These are phyloP conservation scores for Poecilia picta DNA, from an alignment of 2,797 vertebrate species.

Conservation along the genomic window DNA sequence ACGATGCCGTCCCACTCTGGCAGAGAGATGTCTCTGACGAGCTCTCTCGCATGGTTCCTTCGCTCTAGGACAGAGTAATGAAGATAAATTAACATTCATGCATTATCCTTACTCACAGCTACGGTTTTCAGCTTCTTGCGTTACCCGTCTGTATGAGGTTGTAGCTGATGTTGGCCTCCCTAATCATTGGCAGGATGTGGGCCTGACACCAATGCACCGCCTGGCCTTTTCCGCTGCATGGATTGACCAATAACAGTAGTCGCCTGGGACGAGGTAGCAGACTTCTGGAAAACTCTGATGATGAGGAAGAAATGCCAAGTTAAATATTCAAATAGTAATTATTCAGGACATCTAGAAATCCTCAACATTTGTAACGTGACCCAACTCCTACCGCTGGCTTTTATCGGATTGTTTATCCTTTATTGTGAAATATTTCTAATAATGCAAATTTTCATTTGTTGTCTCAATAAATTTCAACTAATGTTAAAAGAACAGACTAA, in stretches of 20 bases:
- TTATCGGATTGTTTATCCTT: too few relatives aligned
- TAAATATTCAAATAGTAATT: conserved; percentile 6
- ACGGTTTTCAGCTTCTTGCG: not conserved
- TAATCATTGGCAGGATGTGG: conserved; percentile 91
- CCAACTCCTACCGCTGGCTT: conserved; percentile 15
- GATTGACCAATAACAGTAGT: conserved; percentile 91
- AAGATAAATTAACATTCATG: not conserved
- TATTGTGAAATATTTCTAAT: too few relatives aligned
- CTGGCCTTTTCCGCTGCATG: conserved; percentile 89
- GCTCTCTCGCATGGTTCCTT: conserved; percentile 89
- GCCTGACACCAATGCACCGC: conserved; percentile 91
- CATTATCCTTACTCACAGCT: not conserved
- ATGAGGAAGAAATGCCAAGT: conserved; percentile 12
- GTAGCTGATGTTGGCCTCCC: conserved; percentile 92
- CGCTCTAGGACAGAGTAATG: conserved; percentile 77
- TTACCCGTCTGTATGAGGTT: conserved; percentile 94
- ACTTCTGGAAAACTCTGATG: conserved; percentile 84
- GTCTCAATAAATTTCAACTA: too few relatives aligned
- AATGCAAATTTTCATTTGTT: too few relatives aligned
- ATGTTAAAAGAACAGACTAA: too few relatives aligned
- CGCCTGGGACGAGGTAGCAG: conserved; percentile 87
- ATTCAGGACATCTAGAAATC: conserved; percentile 22
- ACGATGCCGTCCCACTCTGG: conserved; percentile 92
- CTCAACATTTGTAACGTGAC: conserved; percentile 27
- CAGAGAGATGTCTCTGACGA: conserved; percentile 87